Conservation (phyloP, 2,888 invertebrate genomes). For the Xanthorhoe spadicearia region DNA sequence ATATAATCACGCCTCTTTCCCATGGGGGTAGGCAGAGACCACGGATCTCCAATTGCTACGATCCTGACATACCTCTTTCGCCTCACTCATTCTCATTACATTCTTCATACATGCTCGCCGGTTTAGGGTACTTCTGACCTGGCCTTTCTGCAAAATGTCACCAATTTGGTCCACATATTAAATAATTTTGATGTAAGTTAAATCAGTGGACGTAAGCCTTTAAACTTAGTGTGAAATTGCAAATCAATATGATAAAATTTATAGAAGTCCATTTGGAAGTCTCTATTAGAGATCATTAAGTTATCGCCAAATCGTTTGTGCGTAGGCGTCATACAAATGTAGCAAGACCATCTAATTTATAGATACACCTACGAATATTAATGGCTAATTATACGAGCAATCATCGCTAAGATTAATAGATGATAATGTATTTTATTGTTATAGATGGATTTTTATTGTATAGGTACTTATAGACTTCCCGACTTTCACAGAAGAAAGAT, state of each 20-base stretch:
- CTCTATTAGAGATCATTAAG: constrained; percentile 61
- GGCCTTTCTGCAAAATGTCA: too few species aligned
- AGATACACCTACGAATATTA: constrained; percentile 66
- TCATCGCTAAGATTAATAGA: constrained; percentile 46
- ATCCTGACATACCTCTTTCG: too few species aligned
- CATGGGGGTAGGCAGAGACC: too few species aligned
- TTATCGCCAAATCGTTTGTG: constrained; percentile 48
- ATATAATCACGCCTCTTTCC: too few species aligned
- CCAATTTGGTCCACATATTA: too few species aligned
- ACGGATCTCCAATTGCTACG: too few species aligned
- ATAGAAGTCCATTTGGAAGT: constrained; percentile 54
- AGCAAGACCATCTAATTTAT: constrained; percentile 68
- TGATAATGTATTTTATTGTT: constrained; percentile 28
- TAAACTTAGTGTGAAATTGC: constrained; percentile 20
- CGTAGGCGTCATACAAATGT: constrained; percentile 60
- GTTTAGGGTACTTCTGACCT: too few species aligned
- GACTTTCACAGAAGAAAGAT: too few species aligned
- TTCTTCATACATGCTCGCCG: too few species aligned
- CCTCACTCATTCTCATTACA: too few species aligned
- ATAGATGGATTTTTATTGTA: neutral
- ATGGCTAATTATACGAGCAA: constrained; percentile 67
- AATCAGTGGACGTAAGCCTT: constrained; percentile 1
- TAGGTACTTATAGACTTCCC: too few species aligned
- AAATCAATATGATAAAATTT: constrained; percentile 33
- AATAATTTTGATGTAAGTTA: neutral